phyloP scores from a whole-genome alignment of 1,140 invertebrate genomes.

The Oedothorax gibbosus region DNA sequence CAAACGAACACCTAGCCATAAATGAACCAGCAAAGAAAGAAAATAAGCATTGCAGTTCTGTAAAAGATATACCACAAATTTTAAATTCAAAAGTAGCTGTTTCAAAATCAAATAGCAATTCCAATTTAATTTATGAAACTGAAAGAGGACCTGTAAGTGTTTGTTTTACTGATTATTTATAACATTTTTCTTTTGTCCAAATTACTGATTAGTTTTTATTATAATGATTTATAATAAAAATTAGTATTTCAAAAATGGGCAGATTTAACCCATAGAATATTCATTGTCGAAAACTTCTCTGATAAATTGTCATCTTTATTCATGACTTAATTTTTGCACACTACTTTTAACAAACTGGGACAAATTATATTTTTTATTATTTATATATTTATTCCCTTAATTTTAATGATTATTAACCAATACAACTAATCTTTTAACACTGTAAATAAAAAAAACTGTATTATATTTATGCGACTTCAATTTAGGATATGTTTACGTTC shows the following conservation, averaged over 20 bases:
- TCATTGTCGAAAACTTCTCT: neutral
- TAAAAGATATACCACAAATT: neutral
- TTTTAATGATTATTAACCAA: neutral
- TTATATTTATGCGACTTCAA: neutral
- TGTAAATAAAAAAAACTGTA: neutral
- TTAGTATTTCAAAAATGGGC: neutral
- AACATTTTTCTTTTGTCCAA: neutral
- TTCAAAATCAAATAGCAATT: neutral
- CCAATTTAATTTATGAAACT: neutral
- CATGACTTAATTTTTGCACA: neutral
- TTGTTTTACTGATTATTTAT: neutral
- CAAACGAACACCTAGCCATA: neutral
- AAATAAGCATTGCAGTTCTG: neutral
- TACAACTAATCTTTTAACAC: neutral
- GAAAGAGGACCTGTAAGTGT: slow-evolving; percentile 1
- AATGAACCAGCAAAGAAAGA: too few species aligned
- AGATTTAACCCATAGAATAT: neutral
- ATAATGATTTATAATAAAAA: neutral
- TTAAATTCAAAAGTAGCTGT: neutral
- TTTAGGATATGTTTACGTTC: neutral
- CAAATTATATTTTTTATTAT: neutral
- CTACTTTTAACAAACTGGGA: neutral
- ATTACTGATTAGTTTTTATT: neutral
- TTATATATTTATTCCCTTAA: too few species aligned
- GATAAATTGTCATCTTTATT: neutral